Evolutionary conservation across 2,113 vertebrate species (phyloP).

Genomic region (Cisticola juncidis): DNA sequence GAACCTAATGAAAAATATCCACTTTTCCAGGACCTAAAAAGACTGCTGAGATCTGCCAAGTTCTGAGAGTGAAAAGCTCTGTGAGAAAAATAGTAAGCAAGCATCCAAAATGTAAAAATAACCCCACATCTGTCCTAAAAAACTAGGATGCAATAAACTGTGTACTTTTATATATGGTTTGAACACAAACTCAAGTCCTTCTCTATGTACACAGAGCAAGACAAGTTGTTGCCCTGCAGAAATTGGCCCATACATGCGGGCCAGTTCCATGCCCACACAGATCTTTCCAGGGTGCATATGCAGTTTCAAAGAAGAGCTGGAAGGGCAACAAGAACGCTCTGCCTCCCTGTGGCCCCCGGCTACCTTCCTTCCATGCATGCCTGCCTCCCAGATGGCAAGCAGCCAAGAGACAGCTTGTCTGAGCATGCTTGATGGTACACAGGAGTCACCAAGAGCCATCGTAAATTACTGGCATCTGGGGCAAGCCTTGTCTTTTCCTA

Average conservation of each 20-base stretch:
- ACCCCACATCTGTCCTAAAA: not conserved
- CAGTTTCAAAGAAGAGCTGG: not conserved
- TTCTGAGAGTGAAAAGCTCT: not conserved
- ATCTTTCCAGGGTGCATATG: accelerated
- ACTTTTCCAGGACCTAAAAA: not conserved
- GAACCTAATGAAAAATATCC: not conserved
- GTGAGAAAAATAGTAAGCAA: not conserved
- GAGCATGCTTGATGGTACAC: not conserved
- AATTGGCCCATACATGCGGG: not conserved
- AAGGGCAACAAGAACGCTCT: not conserved
- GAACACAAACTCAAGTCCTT: not conserved
- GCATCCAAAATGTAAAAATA: not conserved
- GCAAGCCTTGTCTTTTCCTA: not conserved
- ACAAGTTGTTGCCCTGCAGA: not conserved
- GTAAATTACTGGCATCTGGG: not conserved
- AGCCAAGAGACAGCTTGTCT: slow-evolving; percentile 37
- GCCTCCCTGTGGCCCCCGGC: not conserved
- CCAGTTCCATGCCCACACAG: not conserved
- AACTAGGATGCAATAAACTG: not conserved
- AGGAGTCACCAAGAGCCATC: not conserved
- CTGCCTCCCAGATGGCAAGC: not conserved
- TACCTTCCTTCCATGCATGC: not conserved
- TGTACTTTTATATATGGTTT: not conserved
- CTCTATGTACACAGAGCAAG: not conserved
- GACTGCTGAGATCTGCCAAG: not conserved